Percentiles rank a stretch among this genome's conserved stretches.
These are phyloP conservation scores for Nycticorax nycticorax DNA, from an alignment of 2,113 vertebrate species.

Conservation along the genomic window DNA sequence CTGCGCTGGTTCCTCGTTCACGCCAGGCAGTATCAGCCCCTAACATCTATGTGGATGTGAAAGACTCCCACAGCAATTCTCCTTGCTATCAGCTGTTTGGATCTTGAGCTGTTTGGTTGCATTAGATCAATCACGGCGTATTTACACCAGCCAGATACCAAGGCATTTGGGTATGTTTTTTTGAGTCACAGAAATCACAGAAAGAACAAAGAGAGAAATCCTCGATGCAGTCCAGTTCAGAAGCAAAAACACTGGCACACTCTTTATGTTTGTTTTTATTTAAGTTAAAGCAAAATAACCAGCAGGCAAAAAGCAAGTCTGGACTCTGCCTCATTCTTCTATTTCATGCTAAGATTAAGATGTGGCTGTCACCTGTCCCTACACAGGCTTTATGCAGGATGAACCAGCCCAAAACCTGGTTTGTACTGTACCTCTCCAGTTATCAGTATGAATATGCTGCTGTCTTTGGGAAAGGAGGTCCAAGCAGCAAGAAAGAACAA, in stretches of 20 bases:
- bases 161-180: neutral
- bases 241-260: neutral
- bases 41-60: neutral
- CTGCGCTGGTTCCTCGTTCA: neutral
- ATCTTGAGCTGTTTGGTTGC: neutral
- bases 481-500: neutral
- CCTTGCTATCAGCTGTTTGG: neutral
- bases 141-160: accelerated
- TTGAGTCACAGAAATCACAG: neutral
- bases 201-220: neutral
- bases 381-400: accelerated
- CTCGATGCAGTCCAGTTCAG: neutral
- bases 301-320: neutral
- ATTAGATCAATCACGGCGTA: neutral
- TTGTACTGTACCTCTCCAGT: neutral
- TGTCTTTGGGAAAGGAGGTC: neutral
- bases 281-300: neutral
- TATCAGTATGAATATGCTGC: neutral
- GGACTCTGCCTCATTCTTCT: neutral
- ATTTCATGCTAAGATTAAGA: neutral
- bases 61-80: neutral
- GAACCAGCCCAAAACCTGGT: neutral
- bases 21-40: neutral
- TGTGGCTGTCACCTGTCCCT: neutral
- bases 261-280: neutral